These are phyloP conservation scores for Heptranchias perlo DNA, from an alignment of 2,113 vertebrate species.

Conservation along the genomic window DNA sequence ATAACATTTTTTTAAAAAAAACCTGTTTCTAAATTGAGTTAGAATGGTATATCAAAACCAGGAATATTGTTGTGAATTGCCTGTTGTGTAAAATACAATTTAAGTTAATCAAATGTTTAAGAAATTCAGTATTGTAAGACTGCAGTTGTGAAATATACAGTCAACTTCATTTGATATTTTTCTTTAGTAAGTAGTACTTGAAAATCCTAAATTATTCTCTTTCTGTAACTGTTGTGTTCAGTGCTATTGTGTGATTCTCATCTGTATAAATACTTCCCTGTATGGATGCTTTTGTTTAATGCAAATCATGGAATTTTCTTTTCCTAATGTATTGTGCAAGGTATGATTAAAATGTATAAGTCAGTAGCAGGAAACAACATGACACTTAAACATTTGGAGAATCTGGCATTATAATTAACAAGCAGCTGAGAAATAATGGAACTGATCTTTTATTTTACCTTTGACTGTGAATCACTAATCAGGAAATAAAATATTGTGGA, in stretches of 20 bases:
- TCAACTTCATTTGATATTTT: neutral
- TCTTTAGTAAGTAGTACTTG: neutral
- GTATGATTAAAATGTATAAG: neutral
- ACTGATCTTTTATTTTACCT: neutral
- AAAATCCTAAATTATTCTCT: neutral
- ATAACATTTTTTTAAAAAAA: neutral
- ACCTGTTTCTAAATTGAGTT: neutral
- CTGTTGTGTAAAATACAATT: neutral
- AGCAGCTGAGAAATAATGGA: neutral
- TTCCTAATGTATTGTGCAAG: neutral
- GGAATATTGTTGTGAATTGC: neutral
- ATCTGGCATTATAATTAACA: neutral
- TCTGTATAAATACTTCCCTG: no score
- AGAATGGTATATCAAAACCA: neutral
- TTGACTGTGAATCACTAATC: neutral
- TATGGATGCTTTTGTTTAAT: neutral
- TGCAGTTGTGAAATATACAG: no score
- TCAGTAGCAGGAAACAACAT: neutral
- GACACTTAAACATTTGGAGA: no score
- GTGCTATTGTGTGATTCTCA: neutral
- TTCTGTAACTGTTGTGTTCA: neutral
- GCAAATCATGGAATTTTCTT: neutral
- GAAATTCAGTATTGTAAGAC: no score
- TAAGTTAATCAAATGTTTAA: neutral
- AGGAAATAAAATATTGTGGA: neutral